These are phyloP conservation scores for Ispidina picta DNA, from an alignment of 2,797 vertebrate genomes.

Conservation along the genomic window DNA sequence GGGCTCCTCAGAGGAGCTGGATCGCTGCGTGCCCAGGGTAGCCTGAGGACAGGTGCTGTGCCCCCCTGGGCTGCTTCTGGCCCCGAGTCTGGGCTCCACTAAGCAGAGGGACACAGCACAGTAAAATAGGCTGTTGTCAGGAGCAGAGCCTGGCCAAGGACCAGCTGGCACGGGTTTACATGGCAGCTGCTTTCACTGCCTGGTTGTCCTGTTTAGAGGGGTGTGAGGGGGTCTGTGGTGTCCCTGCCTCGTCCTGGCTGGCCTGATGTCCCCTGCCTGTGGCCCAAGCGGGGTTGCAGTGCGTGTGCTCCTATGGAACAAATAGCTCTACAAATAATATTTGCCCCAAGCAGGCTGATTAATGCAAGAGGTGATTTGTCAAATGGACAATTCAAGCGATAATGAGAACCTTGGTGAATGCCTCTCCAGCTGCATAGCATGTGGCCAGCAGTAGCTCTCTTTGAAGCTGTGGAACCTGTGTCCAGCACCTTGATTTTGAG, in stretches of 20 bases:
- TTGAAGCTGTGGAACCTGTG: neutral
- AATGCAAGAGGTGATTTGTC: neutral
- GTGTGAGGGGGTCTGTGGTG: neutral
- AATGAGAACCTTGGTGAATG: neutral
- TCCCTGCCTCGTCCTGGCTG: neutral
- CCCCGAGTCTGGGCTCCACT: neutral
- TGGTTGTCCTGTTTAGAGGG: rapidly evolving
- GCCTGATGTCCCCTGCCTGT: rapidly evolving
- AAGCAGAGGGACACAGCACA: rapidly evolving
- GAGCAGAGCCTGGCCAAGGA: rapidly evolving
- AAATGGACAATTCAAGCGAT: neutral
- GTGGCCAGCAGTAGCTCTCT: neutral
- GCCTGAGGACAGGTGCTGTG: neutral
- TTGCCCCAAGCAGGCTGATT: neutral
- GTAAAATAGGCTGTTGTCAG: neutral
- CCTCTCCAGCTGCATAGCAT: neutral
- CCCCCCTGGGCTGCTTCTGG: rapidly evolving
- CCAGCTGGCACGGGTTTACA: rapidly evolving
- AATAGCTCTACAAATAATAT: neutral
- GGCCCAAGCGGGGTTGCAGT: neutral
- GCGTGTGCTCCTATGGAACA: rapidly evolving
- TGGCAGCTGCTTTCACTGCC: neutral
- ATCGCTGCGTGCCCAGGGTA: rapidly evolving
- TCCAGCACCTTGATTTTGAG: neutral
- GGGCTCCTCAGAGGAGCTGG: neutral